A percentile compares a stretch with the other conserved stretches of the same genome.
Conservation (phyloP, 1,140 invertebrate species). For the Drosophila melanica region DNA sequence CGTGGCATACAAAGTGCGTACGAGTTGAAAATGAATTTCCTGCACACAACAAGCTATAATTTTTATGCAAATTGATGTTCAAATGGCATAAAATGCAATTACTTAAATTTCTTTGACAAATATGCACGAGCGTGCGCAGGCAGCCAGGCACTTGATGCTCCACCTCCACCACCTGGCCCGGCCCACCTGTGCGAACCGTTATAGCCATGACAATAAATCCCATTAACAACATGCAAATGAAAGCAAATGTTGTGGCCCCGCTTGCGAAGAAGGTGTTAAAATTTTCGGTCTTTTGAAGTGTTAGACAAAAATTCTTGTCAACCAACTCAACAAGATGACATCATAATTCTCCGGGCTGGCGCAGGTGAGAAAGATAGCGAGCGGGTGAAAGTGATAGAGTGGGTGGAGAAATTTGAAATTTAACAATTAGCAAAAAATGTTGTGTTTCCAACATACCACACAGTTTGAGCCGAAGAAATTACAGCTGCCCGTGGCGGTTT, state of each 20-base stretch:
- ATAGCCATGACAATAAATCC: constrained; percentile 55
- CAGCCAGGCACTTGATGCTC: too few relatives aligned
- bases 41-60: constrained; percentile 27
- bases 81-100: constrained; percentile 64
- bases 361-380: neutral
- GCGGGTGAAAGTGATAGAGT: neutral
- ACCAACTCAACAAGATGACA: constrained; percentile 24
- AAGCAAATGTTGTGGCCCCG: constrained; percentile 49
- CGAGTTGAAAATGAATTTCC: constrained; percentile 46
- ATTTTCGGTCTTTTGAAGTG: constrained; percentile 57
- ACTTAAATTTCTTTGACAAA: constrained; percentile 78
- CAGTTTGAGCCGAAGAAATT: constrained; percentile 37
- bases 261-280: constrained; percentile 58
- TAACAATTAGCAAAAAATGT: constrained; percentile 63
- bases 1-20: constrained; percentile 18
- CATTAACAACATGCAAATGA: constrained; percentile 70
- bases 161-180: neutral
- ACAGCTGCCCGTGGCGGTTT: constrained; percentile 43
- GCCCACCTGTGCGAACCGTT: neutral
- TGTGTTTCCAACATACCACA: constrained; percentile 39
- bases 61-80: constrained; percentile 47
- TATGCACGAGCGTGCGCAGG: constrained; percentile 34
- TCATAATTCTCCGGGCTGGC: neutral
- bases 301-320: constrained; percentile 30
- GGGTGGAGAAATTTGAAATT: constrained; percentile 20